Conservation (phyloP, 1,140 invertebrate genomes). For the Penaeus chinensis region DNA sequence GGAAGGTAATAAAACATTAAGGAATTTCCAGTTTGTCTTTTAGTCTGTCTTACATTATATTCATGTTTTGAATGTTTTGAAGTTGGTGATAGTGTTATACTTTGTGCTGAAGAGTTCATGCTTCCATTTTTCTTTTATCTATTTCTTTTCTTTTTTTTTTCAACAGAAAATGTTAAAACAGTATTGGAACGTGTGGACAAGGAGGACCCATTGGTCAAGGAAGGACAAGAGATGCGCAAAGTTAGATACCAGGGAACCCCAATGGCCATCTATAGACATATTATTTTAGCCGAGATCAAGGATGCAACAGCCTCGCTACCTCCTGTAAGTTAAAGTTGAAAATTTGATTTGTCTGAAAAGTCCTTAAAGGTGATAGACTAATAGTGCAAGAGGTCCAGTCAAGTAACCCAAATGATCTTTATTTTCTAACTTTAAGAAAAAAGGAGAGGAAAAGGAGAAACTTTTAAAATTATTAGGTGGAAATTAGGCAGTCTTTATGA, state of each 20-base stretch:
- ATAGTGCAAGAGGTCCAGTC: too few species aligned
- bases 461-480: too few species aligned
- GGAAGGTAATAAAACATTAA: conserved; percentile 68
- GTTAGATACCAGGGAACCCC: conserved; percentile 78
- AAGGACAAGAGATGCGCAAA: conserved; percentile 75
- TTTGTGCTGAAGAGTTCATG: not conserved
- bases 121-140: too few species aligned
- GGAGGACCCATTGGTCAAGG: conserved; percentile 73
- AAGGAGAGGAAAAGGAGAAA: too few species aligned
- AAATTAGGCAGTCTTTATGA: too few species aligned
- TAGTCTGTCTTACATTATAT: not conserved
- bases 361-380: too few species aligned
- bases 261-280: conserved; percentile 80
- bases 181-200: conserved; percentile 77
- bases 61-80: not conserved
- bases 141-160: not conserved
- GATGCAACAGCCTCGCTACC: conserved; percentile 74
- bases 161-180: conserved; percentile 43
- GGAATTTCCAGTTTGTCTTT: not conserved
- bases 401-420: too few species aligned
- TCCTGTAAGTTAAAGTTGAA: conserved; percentile 67
- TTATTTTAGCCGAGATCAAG: conserved; percentile 84
- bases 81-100: not conserved
- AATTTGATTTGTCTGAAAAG: too few species aligned
- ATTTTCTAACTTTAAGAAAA: too few species aligned